Base-by-base conservation (phyloP, 2,888 invertebrate genomes). In the Aethes cnicana region DNA sequence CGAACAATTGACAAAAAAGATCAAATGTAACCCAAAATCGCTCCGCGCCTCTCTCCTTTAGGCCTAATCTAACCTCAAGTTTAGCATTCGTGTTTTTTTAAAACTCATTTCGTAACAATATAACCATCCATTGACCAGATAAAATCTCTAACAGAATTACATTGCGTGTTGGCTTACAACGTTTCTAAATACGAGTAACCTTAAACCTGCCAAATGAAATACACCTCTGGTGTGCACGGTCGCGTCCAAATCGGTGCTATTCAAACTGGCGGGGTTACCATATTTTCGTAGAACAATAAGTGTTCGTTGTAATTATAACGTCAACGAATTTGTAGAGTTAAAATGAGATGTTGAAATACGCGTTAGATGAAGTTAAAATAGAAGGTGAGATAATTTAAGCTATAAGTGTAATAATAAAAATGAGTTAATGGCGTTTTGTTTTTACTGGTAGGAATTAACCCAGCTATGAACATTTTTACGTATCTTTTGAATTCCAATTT, bases 111-210 rank as follows among this genome's bases (percentile, higher is more conserved):
- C 76, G 76, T 79, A 77, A 81, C 77, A 70, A 76, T 77, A 82
- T 78, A 82, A 81, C 82, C 80, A 84, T 81, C 82, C 81, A 85
- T 84, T 84, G 86, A 77, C 73, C 78, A 82, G 86, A 86, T 86
- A 82, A 76, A 66, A 86, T 85, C 85, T 81, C 61, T 66, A 69
- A 72, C 66, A 68, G 69, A 77, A 77, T 75, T 76, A 77, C 77
- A 73, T 84, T 70, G 81, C 85, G 84, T 86, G 85, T 70, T 73
- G 56, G 72, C 67, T 69, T 72, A 70, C 72, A 69, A 77, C 70
- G 77, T 74, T 77, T 50, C 74, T 70, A 78, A 79, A 74, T 79
- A 77, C 61, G 72, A 74, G 67, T 61, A 65, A 67, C 55, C 68
- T 71, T 67, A 65, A 67, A 57, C 64, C 57, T 56, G 47, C 65